Percentiles rank a stretch among this genome's conserved stretches.
Evolutionary conservation across 1,140 invertebrate species (phyloP).

Genomic region (Mycetomoellerius zeteki): DNA sequence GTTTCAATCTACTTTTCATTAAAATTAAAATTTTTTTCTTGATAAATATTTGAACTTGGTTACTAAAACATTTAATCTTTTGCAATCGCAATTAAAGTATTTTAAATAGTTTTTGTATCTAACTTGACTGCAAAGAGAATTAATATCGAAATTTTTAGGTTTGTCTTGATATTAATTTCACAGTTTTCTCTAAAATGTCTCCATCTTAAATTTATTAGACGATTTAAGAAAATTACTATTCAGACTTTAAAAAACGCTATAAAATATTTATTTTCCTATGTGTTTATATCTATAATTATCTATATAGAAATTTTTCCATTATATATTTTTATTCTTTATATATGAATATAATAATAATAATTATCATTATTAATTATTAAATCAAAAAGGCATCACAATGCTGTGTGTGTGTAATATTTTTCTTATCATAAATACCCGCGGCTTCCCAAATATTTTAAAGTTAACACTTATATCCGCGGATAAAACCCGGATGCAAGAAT

Average conservation of each 20-base stretch:
- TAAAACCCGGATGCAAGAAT: slow-evolving; percentile 9
- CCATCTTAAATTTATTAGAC: not conserved
- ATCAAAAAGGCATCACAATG: not conserved
- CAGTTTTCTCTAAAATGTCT: not conserved
- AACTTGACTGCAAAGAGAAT: not conserved
- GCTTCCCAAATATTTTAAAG: not conserved
- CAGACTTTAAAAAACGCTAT: not conserved
- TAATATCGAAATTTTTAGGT: slow-evolving; percentile 5
- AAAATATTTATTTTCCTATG: not conserved
- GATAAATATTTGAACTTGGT: slow-evolving; percentile 10
- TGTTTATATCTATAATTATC: not conserved
- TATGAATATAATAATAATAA: not conserved
- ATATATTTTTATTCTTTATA: not conserved
- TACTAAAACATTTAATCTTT: not conserved
- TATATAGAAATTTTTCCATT: not conserved
- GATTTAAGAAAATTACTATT: not conserved
- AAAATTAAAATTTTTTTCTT: not conserved
- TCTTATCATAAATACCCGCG: not conserved
- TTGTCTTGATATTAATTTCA: not conserved
- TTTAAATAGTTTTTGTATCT: not conserved
- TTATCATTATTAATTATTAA: not conserved
- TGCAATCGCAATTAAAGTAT: not conserved
- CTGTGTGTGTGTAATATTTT: not conserved
- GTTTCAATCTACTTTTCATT: not conserved
- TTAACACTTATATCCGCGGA: slow-evolving; percentile 12